Evolutionary conservation across 2,113 vertebrate genomes (phyloP), one percentile per base, ranked within the genome.

Genomic region (Peucedramus taeniatus): DNA sequence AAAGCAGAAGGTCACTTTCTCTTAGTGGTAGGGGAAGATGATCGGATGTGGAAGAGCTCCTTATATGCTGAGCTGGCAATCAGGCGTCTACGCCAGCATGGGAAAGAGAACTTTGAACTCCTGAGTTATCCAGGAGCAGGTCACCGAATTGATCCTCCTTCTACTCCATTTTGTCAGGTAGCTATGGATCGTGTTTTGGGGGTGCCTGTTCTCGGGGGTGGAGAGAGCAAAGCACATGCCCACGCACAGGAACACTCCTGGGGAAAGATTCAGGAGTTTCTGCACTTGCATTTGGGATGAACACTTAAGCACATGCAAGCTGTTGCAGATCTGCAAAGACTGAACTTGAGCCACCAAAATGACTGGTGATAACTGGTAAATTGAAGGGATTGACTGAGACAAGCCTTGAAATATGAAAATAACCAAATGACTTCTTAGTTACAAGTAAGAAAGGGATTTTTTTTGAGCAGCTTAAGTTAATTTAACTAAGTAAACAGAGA

Each of bases 241-340:
- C 37, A 91, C 10, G 98, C 97, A 42, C 98, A 98, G 94, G 97
- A 95, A 69, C 95, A 98, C 69, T 98, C 98, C 83, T 98, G 98
- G 97, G 45, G 92, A 79, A 97, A 98, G 89, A 98, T 98, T 89
- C 97, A 82, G 68, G 96, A 98, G 56, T 98, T 98, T 95, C 86
- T 98, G 87, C 94, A 37, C 71, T 97, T 97, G 68, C 97, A 97
- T 71, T 91, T 98, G 89, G 94, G 84, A 77, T 97, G 89, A 98
- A 79, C 33, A 15, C 15, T 47, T 66, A 42, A 53, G 33, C 64
- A 90, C 31, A 28, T 78, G 47, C 49, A 63, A 68, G 28, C 33
- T 91, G 69, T 66, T 83, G 80, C 72, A 84, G 80, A 95, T 68
- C n/a, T 69, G 64, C 69, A 87, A 85, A 71, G 60, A 85, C 57